phyloP scores from a whole-genome alignment of 2,797 vertebrate genomes.

The Acipenser oxyrinchus region DNA sequence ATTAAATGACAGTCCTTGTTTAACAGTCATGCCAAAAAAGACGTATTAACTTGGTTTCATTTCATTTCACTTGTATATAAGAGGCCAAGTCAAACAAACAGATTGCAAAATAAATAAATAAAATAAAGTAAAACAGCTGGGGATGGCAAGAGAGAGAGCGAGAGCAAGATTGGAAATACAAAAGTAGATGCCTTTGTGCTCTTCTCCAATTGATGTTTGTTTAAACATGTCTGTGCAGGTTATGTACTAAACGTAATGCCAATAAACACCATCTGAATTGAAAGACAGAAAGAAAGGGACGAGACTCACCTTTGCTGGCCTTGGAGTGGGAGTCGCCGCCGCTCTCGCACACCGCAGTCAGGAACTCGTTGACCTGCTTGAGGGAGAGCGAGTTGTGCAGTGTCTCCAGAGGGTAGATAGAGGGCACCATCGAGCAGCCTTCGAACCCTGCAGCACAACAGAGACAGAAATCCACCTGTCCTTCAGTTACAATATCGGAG shows the following conservation, averaged over 20 bases:
- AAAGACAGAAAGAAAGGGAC: no score
- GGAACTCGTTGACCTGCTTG: slow-evolving; percentile 87
- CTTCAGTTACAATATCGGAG: slow-evolving; percentile 13
- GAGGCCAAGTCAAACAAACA: no score
- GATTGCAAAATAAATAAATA: background rate
- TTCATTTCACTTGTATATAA: no score
- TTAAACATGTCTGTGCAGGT: background rate
- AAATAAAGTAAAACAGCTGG: background rate
- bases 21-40: no score
- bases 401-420: slow-evolving; percentile 93
- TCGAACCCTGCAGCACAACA: slow-evolving; percentile 78
- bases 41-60: no score
- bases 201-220: no score
- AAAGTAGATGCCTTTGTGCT: background rate
- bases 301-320: slow-evolving; percentile 70
- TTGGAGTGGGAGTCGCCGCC: slow-evolving; percentile 69
- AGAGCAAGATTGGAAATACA: background rate
- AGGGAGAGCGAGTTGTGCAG: slow-evolving; percentile 96
- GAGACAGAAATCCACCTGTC: slow-evolving; percentile 28
- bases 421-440: slow-evolving; percentile 98
- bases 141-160: background rate
- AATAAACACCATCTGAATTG: no score
- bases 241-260: background rate
- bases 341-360: slow-evolving; percentile 73
- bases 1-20: no score